Conservation (phyloP, 2,113 vertebrate genomes). For the Cavia porcellus region DNA sequence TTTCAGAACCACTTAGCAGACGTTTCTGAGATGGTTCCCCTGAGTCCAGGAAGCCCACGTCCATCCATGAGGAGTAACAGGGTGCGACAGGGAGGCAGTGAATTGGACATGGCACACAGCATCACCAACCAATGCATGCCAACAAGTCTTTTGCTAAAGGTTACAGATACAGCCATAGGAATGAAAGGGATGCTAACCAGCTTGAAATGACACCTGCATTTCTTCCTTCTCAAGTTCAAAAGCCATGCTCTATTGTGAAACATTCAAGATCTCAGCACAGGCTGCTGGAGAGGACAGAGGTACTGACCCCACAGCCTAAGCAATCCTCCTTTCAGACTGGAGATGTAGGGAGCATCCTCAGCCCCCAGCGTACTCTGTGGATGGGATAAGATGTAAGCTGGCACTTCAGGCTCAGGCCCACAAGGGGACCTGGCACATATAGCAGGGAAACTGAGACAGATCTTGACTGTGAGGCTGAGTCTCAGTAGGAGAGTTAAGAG, state of each 20-base stretch:
- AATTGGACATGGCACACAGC: background rate
- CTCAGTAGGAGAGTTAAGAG: background rate
- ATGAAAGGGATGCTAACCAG: background rate
- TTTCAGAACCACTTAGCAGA: conserved; percentile 67
- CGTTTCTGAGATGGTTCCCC: background rate
- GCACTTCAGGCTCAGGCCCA: background rate
- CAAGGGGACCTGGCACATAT: background rate
- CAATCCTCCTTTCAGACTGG: background rate
- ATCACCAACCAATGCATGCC: background rate
- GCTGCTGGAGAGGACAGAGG: background rate
- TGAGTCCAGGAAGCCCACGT: background rate
- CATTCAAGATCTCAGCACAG: background rate
- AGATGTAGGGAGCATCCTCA: background rate
- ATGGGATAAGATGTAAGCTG: background rate
- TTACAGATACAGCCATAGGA: background rate
- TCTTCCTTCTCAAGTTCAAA: conserved; percentile 13
- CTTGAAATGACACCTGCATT: background rate
- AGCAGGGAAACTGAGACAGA: background rate
- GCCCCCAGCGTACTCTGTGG: background rate
- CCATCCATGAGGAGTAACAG: background rate
- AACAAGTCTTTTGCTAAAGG: background rate
- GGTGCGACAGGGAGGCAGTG: background rate
- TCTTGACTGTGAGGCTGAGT: background rate
- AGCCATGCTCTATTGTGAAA: background rate
- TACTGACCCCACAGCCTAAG: background rate